A percentile compares a stretch with the other conserved stretches of the same genome.
phyloP scores from a whole-genome alignment of 2,888 invertebrate species.

The Tineola bisselliella region DNA sequence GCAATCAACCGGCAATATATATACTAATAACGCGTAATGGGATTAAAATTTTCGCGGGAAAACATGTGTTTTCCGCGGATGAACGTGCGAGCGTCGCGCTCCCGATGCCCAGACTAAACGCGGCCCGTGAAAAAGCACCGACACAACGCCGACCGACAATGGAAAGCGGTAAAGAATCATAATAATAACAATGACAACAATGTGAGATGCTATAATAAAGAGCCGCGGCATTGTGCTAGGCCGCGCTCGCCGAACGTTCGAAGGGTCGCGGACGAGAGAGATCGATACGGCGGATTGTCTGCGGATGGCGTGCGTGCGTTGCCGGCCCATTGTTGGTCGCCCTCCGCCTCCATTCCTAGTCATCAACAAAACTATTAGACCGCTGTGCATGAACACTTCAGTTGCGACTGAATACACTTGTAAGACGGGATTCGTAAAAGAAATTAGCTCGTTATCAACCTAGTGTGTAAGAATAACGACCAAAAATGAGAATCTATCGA shows the following conservation, averaged over 20 bases:
- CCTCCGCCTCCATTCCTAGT: slow-evolving; percentile 32
- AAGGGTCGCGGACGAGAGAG: slow-evolving; percentile 52
- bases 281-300: slow-evolving; percentile 56
- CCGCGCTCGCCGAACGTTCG: slow-evolving; percentile 52
- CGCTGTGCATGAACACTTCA: neutral
- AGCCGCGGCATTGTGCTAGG: slow-evolving; percentile 65
- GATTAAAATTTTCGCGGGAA: slow-evolving; percentile 49
- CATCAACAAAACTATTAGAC: slow-evolving; percentile 24
- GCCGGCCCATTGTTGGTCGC: slow-evolving; percentile 37
- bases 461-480: neutral
- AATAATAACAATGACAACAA: slow-evolving; percentile 70
- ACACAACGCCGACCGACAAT: slow-evolving; percentile 67
- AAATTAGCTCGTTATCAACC: neutral
- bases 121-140: slow-evolving; percentile 67
- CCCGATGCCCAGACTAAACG: slow-evolving; percentile 67
- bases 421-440: neutral
- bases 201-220: slow-evolving; percentile 70
- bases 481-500: neutral
- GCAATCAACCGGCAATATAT: neutral
- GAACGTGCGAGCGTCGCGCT: slow-evolving; percentile 66
- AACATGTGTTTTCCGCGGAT: slow-evolving; percentile 60
- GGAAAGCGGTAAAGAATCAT: slow-evolving; percentile 70
- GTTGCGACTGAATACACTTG: neutral
- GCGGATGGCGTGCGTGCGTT: slow-evolving; percentile 49
- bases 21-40: neutral